phyloP scores from a whole-genome alignment of 37 sponge, comb jelly and placozoan species.

The Halisarca cf. caerulea region DNA sequence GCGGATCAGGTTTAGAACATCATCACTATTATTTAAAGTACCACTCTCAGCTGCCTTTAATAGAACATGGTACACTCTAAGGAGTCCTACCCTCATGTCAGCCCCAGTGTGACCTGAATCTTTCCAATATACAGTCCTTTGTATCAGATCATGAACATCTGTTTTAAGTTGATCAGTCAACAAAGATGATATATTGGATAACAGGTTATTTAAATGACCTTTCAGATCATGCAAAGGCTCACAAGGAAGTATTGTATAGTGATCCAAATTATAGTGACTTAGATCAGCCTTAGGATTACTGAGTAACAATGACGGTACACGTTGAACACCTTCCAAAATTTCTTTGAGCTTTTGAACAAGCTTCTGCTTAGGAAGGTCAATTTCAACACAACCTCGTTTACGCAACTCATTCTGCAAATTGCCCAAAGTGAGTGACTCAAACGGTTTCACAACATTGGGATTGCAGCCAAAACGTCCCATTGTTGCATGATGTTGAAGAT shows the following conservation, averaged over 20 bases:
- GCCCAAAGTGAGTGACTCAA: neutral
- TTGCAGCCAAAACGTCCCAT: slow-evolving; percentile 4
- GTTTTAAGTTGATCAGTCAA: neutral
- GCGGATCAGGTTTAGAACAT: neutral
- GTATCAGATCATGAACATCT: neutral
- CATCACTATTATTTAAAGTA: too few relatives aligned
- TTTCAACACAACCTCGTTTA: neutral
- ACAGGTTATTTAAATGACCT: slow-evolving; percentile 22
- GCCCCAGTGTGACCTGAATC: neutral
- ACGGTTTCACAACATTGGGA: slow-evolving; percentile 4
- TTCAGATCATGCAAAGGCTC: slow-evolving; percentile 37
- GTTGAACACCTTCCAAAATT: slow-evolving; percentile 30
- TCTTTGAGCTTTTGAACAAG: slow-evolving; percentile 4
- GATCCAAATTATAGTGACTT: neutral
- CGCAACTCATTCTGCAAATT: slow-evolving; percentile 18
- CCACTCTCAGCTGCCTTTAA: too few relatives aligned
- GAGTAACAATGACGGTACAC: slow-evolving; percentile 36
- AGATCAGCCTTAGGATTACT: slow-evolving; percentile 8
- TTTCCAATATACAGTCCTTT: neutral
- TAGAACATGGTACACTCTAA: too few relatives aligned
- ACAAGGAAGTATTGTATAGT: slow-evolving; percentile 19
- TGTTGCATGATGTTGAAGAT: slow-evolving; percentile 22
- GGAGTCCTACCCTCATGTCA: neutral
- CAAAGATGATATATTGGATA: neutral
- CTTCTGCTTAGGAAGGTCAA: neutral